Conservation (phyloP, 2,888 invertebrate species). For the Seira ritae region DNA sequence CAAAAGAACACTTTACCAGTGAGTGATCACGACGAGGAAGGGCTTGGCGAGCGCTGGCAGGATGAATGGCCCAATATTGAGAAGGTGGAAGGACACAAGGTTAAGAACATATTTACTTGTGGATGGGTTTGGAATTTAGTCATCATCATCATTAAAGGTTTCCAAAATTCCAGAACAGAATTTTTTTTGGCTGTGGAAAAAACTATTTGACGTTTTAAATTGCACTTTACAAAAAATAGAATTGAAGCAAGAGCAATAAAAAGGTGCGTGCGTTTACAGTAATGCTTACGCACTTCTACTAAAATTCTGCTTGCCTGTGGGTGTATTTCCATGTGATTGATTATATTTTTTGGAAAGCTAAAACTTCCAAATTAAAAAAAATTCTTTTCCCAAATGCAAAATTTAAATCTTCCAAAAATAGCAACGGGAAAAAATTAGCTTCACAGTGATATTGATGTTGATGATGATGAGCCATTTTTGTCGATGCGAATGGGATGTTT, state of each 20-base stretch:
- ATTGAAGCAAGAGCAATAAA: not conserved
- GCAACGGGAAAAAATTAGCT: not conserved
- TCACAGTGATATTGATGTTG: too few species aligned
- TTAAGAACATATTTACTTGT: constrained; percentile 17
- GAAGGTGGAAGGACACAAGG: constrained; percentile 61
- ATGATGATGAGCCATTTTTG: too few species aligned
- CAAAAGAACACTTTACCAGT: not conserved
- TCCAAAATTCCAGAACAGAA: not conserved
- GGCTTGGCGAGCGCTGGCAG: constrained; percentile 38
- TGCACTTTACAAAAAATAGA: not conserved
- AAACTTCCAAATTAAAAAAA: not conserved
- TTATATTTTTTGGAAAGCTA: not conserved
- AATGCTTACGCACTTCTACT: not conserved
- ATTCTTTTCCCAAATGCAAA: not conserved
- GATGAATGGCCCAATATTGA: constrained; percentile 43
- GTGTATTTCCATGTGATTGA: too few species aligned
- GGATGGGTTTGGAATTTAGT: too few species aligned
- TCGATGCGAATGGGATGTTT: too few species aligned
- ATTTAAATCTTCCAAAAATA: not conserved
- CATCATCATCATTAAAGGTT: not conserved
- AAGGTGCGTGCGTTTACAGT: not conserved
- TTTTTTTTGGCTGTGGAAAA: not conserved
- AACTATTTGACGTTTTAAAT: not conserved
- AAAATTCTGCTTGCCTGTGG: not conserved
- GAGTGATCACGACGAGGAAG: constrained; percentile 39